Conservation (phyloP, 2,797 vertebrate genomes). For the Rachycentron canadum region DNA sequence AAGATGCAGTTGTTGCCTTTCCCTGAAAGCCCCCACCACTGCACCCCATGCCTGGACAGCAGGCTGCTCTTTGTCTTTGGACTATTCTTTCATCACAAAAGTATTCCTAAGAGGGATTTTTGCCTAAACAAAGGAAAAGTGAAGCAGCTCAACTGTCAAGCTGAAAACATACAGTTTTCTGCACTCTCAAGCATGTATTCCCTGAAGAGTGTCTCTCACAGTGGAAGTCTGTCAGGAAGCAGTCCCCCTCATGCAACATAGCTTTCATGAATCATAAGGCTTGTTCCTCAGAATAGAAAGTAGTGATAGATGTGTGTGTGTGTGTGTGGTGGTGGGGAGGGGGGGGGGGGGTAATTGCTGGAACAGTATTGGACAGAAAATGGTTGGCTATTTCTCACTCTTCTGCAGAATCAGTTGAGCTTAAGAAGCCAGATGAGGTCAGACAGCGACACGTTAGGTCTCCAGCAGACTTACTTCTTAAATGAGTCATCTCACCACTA, state of each 20-base stretch:
- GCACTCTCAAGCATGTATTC: conserved; percentile 72
- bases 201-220: conserved; percentile 66
- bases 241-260: conserved; percentile 28
- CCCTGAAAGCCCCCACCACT: conserved; percentile 11
- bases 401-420: conserved; percentile 39
- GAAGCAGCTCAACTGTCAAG: conserved; percentile 79
- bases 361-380: conserved; percentile 37
- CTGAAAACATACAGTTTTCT: conserved; percentile 82
- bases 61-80: conserved; percentile 68
- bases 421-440: conserved; percentile 59
- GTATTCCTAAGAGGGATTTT: conserved; percentile 66
- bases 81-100: conserved; percentile 67
- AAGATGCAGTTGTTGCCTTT: conserved; percentile 35
- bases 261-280: conserved; percentile 70
- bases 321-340: not conserved
- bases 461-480: conserved; percentile 42
- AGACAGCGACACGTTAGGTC: conserved; percentile 43
- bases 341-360: conserved; percentile 19
- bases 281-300: conserved; percentile 58
- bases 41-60: conserved; percentile 15
- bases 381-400: conserved; percentile 16
- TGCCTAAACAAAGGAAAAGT: conserved; percentile 80
- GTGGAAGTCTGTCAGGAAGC: conserved; percentile 68
- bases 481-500: conserved; percentile 58
- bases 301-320: conserved; percentile 7